Conservation (phyloP, 1,140 invertebrate genomes). For the Apocrypta bakeri region DNA sequence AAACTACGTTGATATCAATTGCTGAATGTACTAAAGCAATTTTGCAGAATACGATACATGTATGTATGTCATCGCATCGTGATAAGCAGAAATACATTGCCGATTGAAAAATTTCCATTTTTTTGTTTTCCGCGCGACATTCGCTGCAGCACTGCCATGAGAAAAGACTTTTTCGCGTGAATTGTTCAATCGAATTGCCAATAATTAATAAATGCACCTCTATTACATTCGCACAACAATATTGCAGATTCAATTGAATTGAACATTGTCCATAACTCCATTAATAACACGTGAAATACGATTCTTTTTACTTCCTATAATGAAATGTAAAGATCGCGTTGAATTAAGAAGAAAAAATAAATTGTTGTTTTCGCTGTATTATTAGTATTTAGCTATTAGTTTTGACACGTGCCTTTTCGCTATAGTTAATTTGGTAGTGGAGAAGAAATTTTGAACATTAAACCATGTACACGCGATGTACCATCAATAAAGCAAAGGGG, state of each 20-base stretch:
- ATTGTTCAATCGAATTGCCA: not conserved
- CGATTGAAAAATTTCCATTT: not conserved
- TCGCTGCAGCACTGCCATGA: conserved; percentile 23
- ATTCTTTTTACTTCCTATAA: no score
- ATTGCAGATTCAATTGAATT: no score
- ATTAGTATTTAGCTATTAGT: conserved; percentile 25
- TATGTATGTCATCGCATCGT: no score
- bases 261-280: no score
- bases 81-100: not conserved
- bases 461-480: conserved; percentile 1
- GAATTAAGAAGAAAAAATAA: no score
- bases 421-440: conserved; percentile 43
- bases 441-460: conserved; percentile 26
- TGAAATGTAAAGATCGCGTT: no score
- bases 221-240: no score
- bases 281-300: no score
- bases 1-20: not conserved
- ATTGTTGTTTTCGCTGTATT: conserved; percentile 38
- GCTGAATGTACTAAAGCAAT: not conserved
- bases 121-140: not conserved
- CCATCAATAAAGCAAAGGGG: not conserved
- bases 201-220: not conserved
- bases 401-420: conserved; percentile 61
- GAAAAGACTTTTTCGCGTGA: not conserved
- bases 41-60: not conserved